phyloP scores from a whole-genome alignment of 2,797 vertebrate species.

The Silurus lanzhouensis region DNA sequence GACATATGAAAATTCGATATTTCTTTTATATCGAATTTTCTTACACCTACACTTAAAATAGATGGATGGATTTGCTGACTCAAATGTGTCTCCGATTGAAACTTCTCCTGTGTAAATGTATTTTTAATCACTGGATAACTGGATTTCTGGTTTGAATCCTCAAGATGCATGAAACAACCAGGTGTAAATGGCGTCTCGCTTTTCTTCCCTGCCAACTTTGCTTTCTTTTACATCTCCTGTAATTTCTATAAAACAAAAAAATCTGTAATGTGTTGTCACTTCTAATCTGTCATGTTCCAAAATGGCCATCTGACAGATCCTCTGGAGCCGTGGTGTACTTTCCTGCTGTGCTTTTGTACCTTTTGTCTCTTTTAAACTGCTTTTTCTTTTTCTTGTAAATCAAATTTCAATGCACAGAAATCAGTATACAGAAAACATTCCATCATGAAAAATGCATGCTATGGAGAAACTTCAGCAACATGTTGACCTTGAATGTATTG shows the following conservation, averaged over 20 bases:
- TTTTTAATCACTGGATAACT: background rate
- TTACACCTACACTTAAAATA: background rate
- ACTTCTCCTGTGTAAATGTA: background rate
- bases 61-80: background rate
- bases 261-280: constrained; percentile 33
- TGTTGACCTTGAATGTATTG: constrained; percentile 83
- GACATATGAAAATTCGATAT: too few relatives aligned
- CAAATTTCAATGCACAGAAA: constrained; percentile 66
- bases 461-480: constrained; percentile 76
- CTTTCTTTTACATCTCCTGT: constrained; percentile 16
- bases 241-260: background rate
- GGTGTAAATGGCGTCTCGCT: constrained; percentile 1
- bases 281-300: constrained; percentile 29
- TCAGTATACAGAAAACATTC: constrained; percentile 69
- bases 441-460: constrained; percentile 80
- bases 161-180: constrained; percentile 15
- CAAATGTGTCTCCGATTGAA: background rate
- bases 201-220: background rate
- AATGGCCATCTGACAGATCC: constrained; percentile 47
- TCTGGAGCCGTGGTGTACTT: constrained; percentile 56
- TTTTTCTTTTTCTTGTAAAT: constrained; percentile 67
- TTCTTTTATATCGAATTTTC: background rate
- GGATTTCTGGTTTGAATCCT: background rate
- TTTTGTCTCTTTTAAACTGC: constrained; percentile 61
- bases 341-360: constrained; percentile 69